phyloP scores from a whole-genome alignment of 1,140 invertebrate genomes.

The Zaprionus africanus region DNA sequence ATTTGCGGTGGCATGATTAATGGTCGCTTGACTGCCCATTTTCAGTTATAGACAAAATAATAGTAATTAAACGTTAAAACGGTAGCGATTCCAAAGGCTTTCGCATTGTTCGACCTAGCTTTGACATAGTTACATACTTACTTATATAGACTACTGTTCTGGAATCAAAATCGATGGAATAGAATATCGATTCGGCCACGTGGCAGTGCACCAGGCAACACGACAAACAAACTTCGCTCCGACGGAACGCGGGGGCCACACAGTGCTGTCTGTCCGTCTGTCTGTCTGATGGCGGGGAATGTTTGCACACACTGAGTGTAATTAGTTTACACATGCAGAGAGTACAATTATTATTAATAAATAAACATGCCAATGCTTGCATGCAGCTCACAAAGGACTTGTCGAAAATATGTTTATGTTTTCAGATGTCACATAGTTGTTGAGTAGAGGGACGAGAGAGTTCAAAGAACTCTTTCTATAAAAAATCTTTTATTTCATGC shows the following conservation, averaged over 20 bases:
- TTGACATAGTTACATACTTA: conserved; percentile 64
- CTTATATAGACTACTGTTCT: neutral
- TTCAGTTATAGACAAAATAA: conserved; percentile 47
- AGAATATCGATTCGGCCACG: conserved; percentile 59
- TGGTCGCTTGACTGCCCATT: conserved; percentile 39
- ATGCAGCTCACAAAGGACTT: conserved; percentile 13
- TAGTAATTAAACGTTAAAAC: conserved; percentile 64
- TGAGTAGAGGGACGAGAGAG: conserved; percentile 7
- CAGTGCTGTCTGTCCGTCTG: conserved; percentile 5
- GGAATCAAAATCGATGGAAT: conserved; percentile 62
- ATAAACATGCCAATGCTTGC: conserved; percentile 55
- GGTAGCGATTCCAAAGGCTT: conserved; percentile 46
- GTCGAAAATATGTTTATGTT: conserved; percentile 10
- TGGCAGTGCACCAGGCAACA: conserved; percentile 41
- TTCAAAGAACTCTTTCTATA: conserved; percentile 69
- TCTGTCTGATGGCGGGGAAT: conserved; percentile 14
- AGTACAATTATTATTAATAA: conserved; percentile 61
- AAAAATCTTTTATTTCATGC: conserved; percentile 45
- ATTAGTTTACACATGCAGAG: conserved; percentile 61
- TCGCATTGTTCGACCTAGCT: conserved; percentile 69
- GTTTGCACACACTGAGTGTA: conserved; percentile 65
- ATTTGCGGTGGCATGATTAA: conserved; percentile 60
- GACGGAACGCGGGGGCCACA: conserved; percentile 43
- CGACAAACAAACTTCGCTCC: conserved; percentile 50
- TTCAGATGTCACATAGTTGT: neutral